phyloP scores from a whole-genome alignment of 1,140 invertebrate genomes.

The Lerema accius region DNA sequence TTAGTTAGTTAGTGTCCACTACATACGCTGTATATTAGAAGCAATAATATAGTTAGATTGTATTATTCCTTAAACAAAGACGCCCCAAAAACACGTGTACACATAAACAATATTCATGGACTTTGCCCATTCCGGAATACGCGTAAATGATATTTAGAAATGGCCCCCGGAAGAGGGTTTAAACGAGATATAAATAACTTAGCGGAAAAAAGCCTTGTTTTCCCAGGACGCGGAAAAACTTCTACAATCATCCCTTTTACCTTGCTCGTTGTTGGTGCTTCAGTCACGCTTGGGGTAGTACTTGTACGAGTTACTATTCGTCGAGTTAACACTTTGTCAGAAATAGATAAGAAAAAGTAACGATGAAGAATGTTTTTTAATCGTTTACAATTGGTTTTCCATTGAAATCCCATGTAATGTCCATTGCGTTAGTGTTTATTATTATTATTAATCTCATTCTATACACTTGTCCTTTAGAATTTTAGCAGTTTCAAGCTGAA shows the following conservation, averaged over 20 bases:
- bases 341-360: too few species aligned
- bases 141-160: slow-evolving; percentile 35
- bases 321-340: too few species aligned
- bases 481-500: too few species aligned
- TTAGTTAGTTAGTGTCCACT: too few species aligned
- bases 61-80: not conserved
- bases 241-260: slow-evolving; percentile 40
- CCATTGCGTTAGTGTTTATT: too few species aligned
- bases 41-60: too few species aligned
- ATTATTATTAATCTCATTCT: too few species aligned
- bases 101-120: slow-evolving; percentile 23
- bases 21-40: too few species aligned
- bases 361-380: too few species aligned
- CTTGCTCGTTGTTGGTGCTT: slow-evolving; percentile 7
- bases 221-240: slow-evolving; percentile 35
- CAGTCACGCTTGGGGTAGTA: not conserved
- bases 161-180: slow-evolving; percentile 31
- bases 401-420: too few species aligned
- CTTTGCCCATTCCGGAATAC: slow-evolving; percentile 17
- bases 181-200: slow-evolving; percentile 46
- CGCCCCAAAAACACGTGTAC: not conserved
- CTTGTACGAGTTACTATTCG: slow-evolving; percentile 30
- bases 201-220: slow-evolving; percentile 36
- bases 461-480: too few species aligned
- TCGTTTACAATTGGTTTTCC: too few species aligned